Evolutionary conservation across 2,797 vertebrate genomes (phyloP).

Genomic region (Lemur catta): DNA sequence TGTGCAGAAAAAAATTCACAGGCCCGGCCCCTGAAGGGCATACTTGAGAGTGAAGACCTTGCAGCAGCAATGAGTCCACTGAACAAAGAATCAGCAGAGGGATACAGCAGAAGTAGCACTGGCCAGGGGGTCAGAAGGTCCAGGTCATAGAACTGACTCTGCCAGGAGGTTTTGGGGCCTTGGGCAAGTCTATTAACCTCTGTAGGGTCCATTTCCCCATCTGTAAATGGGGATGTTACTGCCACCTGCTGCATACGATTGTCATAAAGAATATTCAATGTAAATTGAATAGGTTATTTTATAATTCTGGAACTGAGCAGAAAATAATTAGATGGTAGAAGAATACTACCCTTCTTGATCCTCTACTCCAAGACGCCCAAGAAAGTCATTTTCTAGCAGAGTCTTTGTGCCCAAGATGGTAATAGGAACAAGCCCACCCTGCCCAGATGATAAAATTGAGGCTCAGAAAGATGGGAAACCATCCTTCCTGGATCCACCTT

Average conservation of each 20-base stretch:
- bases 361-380: background rate
- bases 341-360: background rate
- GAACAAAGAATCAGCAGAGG: background rate
- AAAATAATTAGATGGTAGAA: background rate
- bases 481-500: background rate
- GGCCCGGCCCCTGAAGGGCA: background rate
- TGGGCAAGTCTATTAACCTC: background rate
- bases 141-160: background rate
- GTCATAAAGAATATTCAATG: background rate
- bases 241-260: background rate
- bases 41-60: background rate
- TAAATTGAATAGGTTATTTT: background rate
- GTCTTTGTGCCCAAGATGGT: background rate
- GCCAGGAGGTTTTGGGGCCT: background rate
- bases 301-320: background rate
- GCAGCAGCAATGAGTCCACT: background rate
- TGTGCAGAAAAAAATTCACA: background rate
- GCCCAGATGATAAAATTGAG: background rate
- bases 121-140: background rate
- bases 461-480: background rate
- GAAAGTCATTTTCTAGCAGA: background rate
- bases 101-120: background rate
- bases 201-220: background rate
- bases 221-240: background rate
- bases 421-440: background rate